Evolutionary conservation across 2,888 invertebrate species (phyloP), one percentile per base, ranked within the genome.

Genomic region (Erebia epiphron): DNA sequence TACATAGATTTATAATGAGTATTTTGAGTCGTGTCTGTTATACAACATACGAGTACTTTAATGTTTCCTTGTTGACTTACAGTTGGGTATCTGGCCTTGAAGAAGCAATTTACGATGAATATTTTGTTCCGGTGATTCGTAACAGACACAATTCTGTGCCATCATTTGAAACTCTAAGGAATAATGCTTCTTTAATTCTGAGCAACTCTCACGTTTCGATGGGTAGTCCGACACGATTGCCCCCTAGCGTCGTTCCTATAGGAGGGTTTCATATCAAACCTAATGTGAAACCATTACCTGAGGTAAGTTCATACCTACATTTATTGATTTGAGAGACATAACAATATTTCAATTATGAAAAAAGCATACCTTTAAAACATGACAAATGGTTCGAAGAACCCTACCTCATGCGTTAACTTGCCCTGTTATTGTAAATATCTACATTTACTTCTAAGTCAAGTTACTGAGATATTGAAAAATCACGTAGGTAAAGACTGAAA

Each of bases 221-320:
- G 21, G 85, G 87, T 1, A 70, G 65, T 8, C 72, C 87, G 2
- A 72, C 75, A 2, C 78, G 79, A 10, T 60, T 88, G 16, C 90
- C 90, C 1, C 85, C 83, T 60, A 85, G 74, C 50, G 86, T 84
- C 56, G 86, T 83, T 64, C 67, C 78, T 4, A 73, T 89, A 18
- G 87, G 83, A 49, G 90, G 90, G 9, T 89, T 83, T 62, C 89
- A 90, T 67, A 84, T 89, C 18, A 79, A 86, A 1, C 76, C 79
- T 0, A 68, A 77, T 1, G 70, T 83, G 0, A 77, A 82, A 16
- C 84, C 87, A 7, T 76, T 90, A 56, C 83, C 88, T 11, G 74
- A 82, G 78, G 87, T 88, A 77, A 71, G 66, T 71, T n/a, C 0
- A 1, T 13, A 18, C 41, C 1, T 58, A 35, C 7, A n/a, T 3